These are phyloP conservation scores for Myotis vivesi DNA, from an alignment of 2,797 vertebrate species.

Conservation along the genomic window DNA sequence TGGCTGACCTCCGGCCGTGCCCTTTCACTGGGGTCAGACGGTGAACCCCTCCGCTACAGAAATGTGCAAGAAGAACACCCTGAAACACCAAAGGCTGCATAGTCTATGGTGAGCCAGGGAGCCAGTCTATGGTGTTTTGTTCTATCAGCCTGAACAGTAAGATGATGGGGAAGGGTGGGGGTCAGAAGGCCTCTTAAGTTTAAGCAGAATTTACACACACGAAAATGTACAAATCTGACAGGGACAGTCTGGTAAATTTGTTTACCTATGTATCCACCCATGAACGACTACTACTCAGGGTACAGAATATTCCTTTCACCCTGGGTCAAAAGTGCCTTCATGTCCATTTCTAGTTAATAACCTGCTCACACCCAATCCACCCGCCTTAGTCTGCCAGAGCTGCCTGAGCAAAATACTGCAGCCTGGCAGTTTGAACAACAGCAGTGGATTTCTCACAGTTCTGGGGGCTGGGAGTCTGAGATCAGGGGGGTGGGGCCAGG, in stretches of 20 bases:
- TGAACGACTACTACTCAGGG: neutral
- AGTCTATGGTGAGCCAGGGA: neutral
- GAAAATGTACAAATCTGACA: neutral
- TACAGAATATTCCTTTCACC: neutral
- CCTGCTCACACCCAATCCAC: neutral
- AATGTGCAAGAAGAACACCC: neutral
- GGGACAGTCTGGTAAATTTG: neutral
- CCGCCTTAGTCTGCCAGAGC: neutral
- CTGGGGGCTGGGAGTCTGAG: neutral
- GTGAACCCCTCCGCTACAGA: neutral
- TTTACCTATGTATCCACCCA: neutral
- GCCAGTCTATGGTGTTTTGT: neutral
- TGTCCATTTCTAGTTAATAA: neutral
- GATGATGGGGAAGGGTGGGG: neutral
- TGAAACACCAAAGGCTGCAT: neutral
- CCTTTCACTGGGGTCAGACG: neutral
- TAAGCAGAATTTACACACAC: neutral
- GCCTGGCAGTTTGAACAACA: neutral
- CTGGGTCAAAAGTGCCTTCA: neutral
- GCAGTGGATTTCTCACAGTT: neutral
- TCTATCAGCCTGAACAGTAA: neutral
- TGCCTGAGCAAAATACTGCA: neutral
- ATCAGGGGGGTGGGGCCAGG: rapidly evolving
- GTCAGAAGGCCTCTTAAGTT: neutral
- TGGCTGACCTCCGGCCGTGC: neutral